A percentile compares a stretch with the other conserved stretches of the same genome.
Evolutionary conservation across 2,888 invertebrate species (phyloP).

Genomic region (Camptogramma bilineatum): DNA sequence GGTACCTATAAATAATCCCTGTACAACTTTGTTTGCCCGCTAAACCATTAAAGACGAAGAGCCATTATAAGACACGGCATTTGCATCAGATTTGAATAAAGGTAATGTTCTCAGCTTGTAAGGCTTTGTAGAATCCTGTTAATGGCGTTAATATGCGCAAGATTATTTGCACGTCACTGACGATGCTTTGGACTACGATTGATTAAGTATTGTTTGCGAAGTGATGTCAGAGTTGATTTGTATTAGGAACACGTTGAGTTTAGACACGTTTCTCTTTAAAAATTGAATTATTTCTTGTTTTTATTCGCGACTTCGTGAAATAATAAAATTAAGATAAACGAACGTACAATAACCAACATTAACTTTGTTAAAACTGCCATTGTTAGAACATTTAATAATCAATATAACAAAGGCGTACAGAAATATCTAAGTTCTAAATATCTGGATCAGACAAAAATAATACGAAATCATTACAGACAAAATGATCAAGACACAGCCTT

Average conservation of each 20-base stretch:
- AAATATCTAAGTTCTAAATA: no score
- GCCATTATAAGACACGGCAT: constrained; percentile 11
- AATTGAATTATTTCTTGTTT: not conserved
- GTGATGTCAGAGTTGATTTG: constrained; percentile 35
- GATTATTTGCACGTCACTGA: constrained; percentile 30
- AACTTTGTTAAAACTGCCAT: no score
- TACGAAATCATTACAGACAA: no score
- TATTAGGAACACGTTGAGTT: not conserved
- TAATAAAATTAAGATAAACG: no score
- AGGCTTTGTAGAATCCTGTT: constrained; percentile 23
- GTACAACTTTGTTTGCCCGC: not conserved
- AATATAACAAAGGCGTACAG: no score
- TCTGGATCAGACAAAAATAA: no score
- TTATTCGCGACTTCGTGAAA: no score
- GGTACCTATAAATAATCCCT: not conserved
- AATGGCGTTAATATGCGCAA: constrained; percentile 23
- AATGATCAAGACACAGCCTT: no score
- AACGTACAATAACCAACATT: no score
- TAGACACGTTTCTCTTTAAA: not conserved
- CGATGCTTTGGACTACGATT: constrained; percentile 27
- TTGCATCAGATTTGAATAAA: constrained; percentile 19
- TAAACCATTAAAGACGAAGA: constrained; percentile 1
- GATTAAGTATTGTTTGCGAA: constrained; percentile 42
- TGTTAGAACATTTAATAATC: no score
- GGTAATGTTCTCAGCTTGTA: constrained; percentile 22